Evolutionary conservation across 1,140 invertebrate species (phyloP), one percentile per base, ranked within the genome.

Genomic region (Aphis gossypii): DNA sequence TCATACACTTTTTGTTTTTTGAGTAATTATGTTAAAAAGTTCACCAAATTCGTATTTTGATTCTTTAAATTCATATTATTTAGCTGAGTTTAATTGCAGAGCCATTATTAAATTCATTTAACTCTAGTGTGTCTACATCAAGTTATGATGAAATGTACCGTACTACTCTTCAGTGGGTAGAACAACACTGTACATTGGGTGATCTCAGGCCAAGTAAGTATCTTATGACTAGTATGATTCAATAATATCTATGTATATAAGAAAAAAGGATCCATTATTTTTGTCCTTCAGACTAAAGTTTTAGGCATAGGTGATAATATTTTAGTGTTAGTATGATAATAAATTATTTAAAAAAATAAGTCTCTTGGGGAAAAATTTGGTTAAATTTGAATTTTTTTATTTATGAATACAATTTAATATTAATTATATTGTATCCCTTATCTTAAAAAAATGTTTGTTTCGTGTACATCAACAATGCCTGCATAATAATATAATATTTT

Each of bases 171-270:
- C 96, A 97, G 54, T 99, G 99, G 99, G 97, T 99, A 56, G 98
- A 99, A 95, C 98, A 99, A 95, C 98, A 99, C 95, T 99, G 99
- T 95, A 98, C 98, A 23, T 96, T 99, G 93, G 97, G 98, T 94
- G 97, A 98, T 96, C 97, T 99, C 95, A 97, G 99, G 95, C 98
- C 98, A 95, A 97, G 98, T 99, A 96, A 95, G 94, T 95, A 48
- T 86, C 60, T 35, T 35, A 35, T 35, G 35, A 35, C 35, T 35
- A 35, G 35, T 44, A 41, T 41, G 9, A n/a, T 14, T 94, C 48
- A 44, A 41, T 44, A 8, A 44, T 93, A 38, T 46, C 46, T 46
- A 35, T 38, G 35, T 35, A 82, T 82, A 23, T 30, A 68, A 11
- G 18, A 68, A 68, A n/a, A 9, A 46, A 46, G 46, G 30, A n/a